Base-by-base conservation (phyloP, 2,888 invertebrate species). In the Stegana nigrithorax region DNA sequence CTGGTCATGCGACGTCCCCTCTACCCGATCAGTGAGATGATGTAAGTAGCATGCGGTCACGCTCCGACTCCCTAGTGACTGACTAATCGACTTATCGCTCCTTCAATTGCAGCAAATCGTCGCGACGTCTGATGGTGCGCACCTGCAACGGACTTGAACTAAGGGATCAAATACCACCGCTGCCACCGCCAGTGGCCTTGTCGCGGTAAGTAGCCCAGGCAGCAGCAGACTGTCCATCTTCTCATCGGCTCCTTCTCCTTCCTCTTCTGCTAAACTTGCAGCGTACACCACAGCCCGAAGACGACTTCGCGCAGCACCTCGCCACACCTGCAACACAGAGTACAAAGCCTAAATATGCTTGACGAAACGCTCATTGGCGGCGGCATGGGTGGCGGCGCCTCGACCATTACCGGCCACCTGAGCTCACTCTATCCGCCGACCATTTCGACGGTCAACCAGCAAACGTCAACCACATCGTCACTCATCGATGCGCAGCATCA, bases 1-100 rank as follows among this genome's bases (percentile, higher is more conserved):
- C 89, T 97, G 80, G 94, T 95, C 80, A 97, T 97, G 95, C 91
- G 95, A 81, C 91, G 96, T 83, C 92, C 92, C 74, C 91, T 91
- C 75, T 90, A 85, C 75, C 85, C 86, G 75, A 85, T 86, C 77
- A 85, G 83, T 73, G 85, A 85, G 71, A 84, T 85, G 85, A 85
- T 86, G 85, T 86, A 78, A 81, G 81, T 70, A 55, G 58, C 27
- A 47, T 57, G 59, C 6, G 77, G 76, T 65, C 58, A 42, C 32
- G 36, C n/a, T n/a, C n/a, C n/a, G n/a, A n/a, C n/a, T n/a, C n/a
- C n/a, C n/a, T 39, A 56, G 36, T 7, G n/a, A 25, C 19, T 45
- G 7, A 2, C n/a, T 44, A 17, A 44, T 44, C 2, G n/a, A 19
- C 45, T 45, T n/a, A 17, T 44, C 39, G 53, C 14, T 45, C 2